These are phyloP conservation scores for Drosophila repleta DNA, from an alignment of 1,140 invertebrate genomes.

Conservation along the genomic window DNA sequence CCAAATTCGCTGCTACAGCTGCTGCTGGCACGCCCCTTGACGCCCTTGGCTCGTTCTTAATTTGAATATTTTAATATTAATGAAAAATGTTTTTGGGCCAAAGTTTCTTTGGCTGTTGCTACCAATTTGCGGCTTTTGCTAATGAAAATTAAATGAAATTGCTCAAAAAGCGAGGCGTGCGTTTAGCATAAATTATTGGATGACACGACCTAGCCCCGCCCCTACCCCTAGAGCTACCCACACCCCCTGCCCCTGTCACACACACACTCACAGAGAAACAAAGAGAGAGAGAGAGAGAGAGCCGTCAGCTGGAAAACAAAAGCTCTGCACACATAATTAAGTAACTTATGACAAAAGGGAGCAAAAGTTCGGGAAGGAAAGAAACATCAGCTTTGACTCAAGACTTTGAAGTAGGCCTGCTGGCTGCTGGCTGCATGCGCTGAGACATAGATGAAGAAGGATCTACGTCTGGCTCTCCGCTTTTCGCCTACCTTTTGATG, in stretches of 20 bases:
- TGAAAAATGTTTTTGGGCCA: slow-evolving; percentile 58
- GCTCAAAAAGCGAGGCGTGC: slow-evolving; percentile 61
- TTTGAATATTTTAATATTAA: slow-evolving; percentile 82
- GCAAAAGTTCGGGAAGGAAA: slow-evolving; percentile 20
- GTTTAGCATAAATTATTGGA: slow-evolving; percentile 67
- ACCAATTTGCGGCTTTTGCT: slow-evolving; percentile 73
- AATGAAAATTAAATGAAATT: slow-evolving; percentile 81
- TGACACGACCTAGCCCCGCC: slow-evolving; percentile 27
- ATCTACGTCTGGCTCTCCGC: no score
- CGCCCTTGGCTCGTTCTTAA: slow-evolving; percentile 36
- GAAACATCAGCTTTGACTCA: not conserved
- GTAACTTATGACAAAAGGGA: slow-evolving; percentile 39
- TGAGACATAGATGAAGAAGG: no score
- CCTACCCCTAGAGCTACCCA: slow-evolving; percentile 4
- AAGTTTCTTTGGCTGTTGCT: slow-evolving; percentile 53
- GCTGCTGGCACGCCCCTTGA: no score
- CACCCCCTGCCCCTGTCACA: not conserved
- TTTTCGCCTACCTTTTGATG: not conserved
- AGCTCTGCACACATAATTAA: slow-evolving; percentile 54
- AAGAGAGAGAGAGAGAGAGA: no score
- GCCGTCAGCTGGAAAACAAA: not conserved
- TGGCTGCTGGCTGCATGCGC: no score
- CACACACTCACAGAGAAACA: not conserved
- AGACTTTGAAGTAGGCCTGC: slow-evolving; percentile 19
- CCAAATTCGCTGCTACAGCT: no score